These are phyloP conservation scores for Eurystomus gularis DNA, from an alignment of 2,113 vertebrate genomes.

Conservation along the genomic window DNA sequence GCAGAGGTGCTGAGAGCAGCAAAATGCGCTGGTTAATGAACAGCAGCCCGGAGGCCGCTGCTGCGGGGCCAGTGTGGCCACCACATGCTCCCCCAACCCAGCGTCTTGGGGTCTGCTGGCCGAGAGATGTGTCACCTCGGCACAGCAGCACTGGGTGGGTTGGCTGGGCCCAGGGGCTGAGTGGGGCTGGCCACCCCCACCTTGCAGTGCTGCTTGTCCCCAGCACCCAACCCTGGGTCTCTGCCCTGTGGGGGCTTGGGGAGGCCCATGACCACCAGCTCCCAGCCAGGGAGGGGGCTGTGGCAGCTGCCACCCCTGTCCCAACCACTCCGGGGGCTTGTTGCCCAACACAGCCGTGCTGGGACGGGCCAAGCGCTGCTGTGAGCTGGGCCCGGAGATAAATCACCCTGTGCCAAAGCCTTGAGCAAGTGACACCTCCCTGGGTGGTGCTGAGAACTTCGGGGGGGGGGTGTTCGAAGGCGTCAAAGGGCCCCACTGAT, in stretches of 20 bases:
- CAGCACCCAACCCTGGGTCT: rapidly evolving
- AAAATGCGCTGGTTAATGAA: constrained; percentile 44
- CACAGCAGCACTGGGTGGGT: background rate
- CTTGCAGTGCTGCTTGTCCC: background rate
- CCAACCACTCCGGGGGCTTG: background rate
- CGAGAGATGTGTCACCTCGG: background rate
- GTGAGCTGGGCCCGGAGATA: background rate
- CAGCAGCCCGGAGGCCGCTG: background rate
- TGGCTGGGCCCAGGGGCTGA: background rate
- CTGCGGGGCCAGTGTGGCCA: background rate
- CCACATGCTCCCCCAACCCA: background rate
- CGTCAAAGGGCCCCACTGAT: background rate
- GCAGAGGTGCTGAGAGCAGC: constrained; percentile 52
- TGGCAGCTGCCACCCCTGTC: background rate
- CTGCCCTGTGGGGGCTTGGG: background rate
- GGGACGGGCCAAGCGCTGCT: background rate
- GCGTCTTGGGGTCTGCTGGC: background rate
- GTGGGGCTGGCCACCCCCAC: too few species aligned
- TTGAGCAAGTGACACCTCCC: background rate
- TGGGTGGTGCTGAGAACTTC: rapidly evolving
- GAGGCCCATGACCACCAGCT: background rate
- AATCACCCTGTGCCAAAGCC: background rate
- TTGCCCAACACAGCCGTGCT: background rate
- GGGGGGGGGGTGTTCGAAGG: too few species aligned
- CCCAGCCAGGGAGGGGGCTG: background rate